phyloP scores from a whole-genome alignment of 1,140 invertebrate species.

The Lineus longissimus region DNA sequence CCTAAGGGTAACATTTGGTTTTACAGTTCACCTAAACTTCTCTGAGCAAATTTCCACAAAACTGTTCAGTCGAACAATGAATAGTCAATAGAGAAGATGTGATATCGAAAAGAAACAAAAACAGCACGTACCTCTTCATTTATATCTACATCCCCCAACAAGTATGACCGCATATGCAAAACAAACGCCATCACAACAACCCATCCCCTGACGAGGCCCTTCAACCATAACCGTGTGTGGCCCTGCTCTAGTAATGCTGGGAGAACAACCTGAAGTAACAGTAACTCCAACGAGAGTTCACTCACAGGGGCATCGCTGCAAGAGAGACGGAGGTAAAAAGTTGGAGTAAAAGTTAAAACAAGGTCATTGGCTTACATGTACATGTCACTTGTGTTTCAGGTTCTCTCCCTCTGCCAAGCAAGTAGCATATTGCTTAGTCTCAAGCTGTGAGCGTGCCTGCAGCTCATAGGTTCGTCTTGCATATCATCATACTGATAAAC shows the following conservation, averaged over 20 bases:
- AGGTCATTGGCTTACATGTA: not conserved
- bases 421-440: too few species aligned
- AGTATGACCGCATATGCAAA: constrained; percentile 82
- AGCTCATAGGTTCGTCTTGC: too few species aligned
- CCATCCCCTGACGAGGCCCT: constrained; percentile 82
- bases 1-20: too few species aligned
- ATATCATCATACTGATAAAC: too few species aligned
- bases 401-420: not conserved
- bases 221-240: constrained; percentile 89
- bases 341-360: not conserved
- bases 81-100: too few species aligned
- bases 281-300: constrained; percentile 88
- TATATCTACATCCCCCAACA: constrained; percentile 63
- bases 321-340: constrained; percentile 13
- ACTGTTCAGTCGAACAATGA: too few species aligned
- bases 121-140: not conserved
- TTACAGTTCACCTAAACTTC: too few species aligned
- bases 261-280: constrained; percentile 92
- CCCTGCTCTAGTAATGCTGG: constrained; percentile 94
- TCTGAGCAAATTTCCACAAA: too few species aligned
- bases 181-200: constrained; percentile 80
- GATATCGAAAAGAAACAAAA: too few species aligned
- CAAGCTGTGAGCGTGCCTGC: too few species aligned
- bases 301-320: constrained; percentile 67
- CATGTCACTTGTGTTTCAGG: not conserved